phyloP scores from a whole-genome alignment of 2,888 invertebrate species.

The Galerucella pusilla region DNA sequence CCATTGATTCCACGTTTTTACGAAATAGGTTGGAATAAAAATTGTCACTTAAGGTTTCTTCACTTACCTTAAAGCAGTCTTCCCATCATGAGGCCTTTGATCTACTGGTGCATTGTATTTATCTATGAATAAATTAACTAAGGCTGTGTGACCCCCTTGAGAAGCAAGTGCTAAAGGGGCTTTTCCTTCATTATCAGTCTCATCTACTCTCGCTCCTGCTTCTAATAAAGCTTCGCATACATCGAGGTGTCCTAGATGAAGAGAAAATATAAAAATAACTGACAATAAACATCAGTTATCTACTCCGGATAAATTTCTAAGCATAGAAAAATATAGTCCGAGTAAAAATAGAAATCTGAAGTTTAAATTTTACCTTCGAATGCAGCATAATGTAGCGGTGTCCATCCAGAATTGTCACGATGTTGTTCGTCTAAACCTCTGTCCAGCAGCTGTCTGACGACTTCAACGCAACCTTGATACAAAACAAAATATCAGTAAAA shows the following conservation, averaged over 20 bases:
- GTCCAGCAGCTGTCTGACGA: slow-evolving; percentile 89
- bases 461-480: slow-evolving; percentile 77
- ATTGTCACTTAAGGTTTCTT: neutral
- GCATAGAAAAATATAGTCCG: too few relatives aligned
- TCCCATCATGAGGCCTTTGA: slow-evolving; percentile 90
- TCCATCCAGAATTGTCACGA: slow-evolving; percentile 96
- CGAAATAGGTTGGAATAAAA: neutral
- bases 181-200: slow-evolving; percentile 92
- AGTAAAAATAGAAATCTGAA: neutral
- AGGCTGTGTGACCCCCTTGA: slow-evolving; percentile 84
- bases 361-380: slow-evolving; percentile 79
- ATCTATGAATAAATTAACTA: slow-evolving; percentile 76
- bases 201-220: slow-evolving; percentile 88
- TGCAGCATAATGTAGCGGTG: slow-evolving; percentile 94
- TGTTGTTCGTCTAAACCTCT: slow-evolving; percentile 89
- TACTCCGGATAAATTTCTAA: too few relatives aligned
- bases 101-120: slow-evolving; percentile 83
- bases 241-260: slow-evolving; percentile 76
- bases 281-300: neutral
- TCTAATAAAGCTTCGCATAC: slow-evolving; percentile 86
- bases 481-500: neutral
- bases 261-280: neutral
- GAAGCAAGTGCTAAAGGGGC: slow-evolving; percentile 88
- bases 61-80: slow-evolving; percentile 80
- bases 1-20: neutral